These are phyloP conservation scores for Malacosoma neustria DNA, from an alignment of 2,888 invertebrate species.

Conservation along the genomic window DNA sequence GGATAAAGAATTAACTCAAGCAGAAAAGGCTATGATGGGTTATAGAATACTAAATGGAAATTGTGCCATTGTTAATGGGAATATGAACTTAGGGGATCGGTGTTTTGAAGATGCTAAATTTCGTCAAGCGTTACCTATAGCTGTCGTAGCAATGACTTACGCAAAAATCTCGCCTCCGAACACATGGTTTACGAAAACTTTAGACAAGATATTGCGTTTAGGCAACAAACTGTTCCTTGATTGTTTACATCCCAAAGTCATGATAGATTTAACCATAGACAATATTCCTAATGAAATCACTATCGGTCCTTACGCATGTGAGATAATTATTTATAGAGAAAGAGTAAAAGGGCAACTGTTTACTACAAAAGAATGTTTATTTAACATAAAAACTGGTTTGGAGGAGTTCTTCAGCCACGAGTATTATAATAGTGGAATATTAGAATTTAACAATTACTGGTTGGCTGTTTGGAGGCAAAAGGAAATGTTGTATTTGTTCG, in stretches of 20 bases:
- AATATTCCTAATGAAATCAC: slow-evolving; percentile 73
- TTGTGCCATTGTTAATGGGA: slow-evolving; percentile 73
- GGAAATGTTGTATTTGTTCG: slow-evolving; percentile 78
- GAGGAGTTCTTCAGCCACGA: slow-evolving; percentile 71
- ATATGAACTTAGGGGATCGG: slow-evolving; percentile 73
- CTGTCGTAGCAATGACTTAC: slow-evolving; percentile 76
- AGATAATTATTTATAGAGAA: slow-evolving; percentile 74
- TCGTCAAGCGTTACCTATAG: slow-evolving; percentile 76
- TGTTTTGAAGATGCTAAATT: slow-evolving; percentile 74
- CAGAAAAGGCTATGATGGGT: slow-evolving; percentile 67
- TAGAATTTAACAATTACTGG: slow-evolving; percentile 76
- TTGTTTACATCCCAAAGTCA: slow-evolving; percentile 58
- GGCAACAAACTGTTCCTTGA: slow-evolving; percentile 76
- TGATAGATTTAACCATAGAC: slow-evolving; percentile 64
- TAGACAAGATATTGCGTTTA: slow-evolving; percentile 74
- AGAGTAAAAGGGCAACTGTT: slow-evolving; percentile 60
- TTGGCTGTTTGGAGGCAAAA: slow-evolving; percentile 78
- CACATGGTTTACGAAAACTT: slow-evolving; percentile 72
- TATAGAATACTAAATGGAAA: slow-evolving; percentile 71
- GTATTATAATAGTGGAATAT: slow-evolving; percentile 59
- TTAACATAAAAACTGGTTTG: slow-evolving; percentile 60
- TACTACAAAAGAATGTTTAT: slow-evolving; percentile 65
- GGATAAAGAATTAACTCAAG: slow-evolving; percentile 56
- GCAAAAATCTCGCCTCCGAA: slow-evolving; percentile 78
- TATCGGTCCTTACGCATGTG: slow-evolving; percentile 73